A percentile compares a stretch with the other conserved stretches of the same genome.
Conservation (phyloP, 2,113 vertebrate genomes). For the Hemiprocne comata region DNA sequence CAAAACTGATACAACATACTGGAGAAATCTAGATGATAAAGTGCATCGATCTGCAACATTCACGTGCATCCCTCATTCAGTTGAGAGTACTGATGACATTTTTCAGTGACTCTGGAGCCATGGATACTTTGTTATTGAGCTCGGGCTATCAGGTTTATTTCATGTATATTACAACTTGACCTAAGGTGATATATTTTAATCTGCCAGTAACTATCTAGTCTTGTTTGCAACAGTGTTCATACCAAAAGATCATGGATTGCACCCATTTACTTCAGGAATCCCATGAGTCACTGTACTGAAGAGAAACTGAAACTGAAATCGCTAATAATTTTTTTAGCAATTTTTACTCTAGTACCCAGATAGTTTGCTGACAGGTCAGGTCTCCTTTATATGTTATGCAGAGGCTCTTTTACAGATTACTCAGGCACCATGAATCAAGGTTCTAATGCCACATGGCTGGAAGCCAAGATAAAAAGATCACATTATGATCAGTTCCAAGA, state of each 20-base stretch:
- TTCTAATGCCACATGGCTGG: neutral
- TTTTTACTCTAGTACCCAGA: neutral
- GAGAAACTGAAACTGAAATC: slow-evolving; percentile 12
- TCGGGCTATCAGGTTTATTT: neutral
- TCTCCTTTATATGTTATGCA: neutral
- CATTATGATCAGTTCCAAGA: neutral
- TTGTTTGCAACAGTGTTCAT: neutral
- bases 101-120: neutral
- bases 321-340: neutral
- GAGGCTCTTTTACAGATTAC: neutral
- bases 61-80: neutral
- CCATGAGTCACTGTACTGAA: neutral
- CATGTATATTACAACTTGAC: rapidly evolving
- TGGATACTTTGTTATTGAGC: neutral
- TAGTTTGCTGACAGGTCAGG: neutral
- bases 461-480: neutral
- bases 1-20: neutral
- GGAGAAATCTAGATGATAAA: neutral
- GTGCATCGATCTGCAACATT: neutral
- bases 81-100: neutral
- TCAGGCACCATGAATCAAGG: neutral
- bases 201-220: neutral
- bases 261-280: neutral
- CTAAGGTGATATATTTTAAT: neutral
- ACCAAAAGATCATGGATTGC: neutral